Base-by-base conservation (phyloP, 2,113 vertebrate species). In the Apteryx owenii region DNA sequence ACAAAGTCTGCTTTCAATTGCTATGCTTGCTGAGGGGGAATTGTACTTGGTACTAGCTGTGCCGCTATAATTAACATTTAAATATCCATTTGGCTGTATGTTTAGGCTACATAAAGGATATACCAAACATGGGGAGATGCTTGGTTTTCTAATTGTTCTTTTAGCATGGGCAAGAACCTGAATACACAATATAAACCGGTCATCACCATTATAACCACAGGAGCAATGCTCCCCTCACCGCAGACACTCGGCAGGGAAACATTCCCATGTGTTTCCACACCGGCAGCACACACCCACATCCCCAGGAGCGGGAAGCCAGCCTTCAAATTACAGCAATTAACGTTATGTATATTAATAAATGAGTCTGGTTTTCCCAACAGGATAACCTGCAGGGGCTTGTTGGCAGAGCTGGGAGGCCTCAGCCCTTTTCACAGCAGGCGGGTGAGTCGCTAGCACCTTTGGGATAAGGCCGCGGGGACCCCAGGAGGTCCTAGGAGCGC, bases 261-360 rank as follows among this genome's bases (percentile, higher is more conserved):
- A 62, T 94, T 84, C 68, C 88, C 75, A 26, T 1, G 0, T 1
- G 4, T 58, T 89, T 44, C 86, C 97, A 84, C 75, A 38, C 78
- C 10, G 0, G 81, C 77, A 7, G 85, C 72, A 46, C 78, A 94
- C 94, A 78, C 92, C 96, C 96, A 88, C 79, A 1, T 6, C 90
- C 76, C 88, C n/a, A 1, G 83, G 82, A 93, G 54, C 9, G 82
- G 90, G 85, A 96, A 76, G 65, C 82, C 92, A 93, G 70, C 86
- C 87, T 76, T 53, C 96, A 69, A 92, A 95, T 95, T 97, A 92
- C 92, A 31, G 92, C 94, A 97, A 96, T 96, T 97, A 95, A 94
- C 70, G 0, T 2, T 1, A 2, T 38, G 70, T 44, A 4, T 77
- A 46, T 94, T 95, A 97, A 95, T 94, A 79, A 94, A 84, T 3